These are phyloP conservation scores for Nothocercus julius DNA, from an alignment of 2,113 vertebrate genomes.

Conservation along the genomic window DNA sequence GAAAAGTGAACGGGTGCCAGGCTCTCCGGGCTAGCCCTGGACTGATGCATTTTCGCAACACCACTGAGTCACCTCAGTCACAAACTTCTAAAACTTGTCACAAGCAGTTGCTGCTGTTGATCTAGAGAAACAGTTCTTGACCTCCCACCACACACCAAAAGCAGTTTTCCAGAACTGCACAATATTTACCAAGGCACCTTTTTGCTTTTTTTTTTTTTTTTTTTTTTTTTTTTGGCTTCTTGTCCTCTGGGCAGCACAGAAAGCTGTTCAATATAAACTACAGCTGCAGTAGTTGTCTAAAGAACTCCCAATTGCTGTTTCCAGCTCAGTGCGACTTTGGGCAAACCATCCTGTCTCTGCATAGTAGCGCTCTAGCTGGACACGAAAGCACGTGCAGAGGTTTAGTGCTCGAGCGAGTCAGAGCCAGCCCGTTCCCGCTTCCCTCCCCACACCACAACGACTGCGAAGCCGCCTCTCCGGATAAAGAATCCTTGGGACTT, in stretches of 20 bases:
- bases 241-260: neutral
- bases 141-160: neutral
- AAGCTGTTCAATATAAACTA: neutral
- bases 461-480: neutral
- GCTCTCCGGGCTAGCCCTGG: neutral
- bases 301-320: neutral
- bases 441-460: rapidly evolving
- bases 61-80: neutral
- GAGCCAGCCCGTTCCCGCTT: neutral
- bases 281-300: neutral
- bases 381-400: neutral
- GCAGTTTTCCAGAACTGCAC: neutral
- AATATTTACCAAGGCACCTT: neutral
- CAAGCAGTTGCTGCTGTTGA: neutral
- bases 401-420: neutral
- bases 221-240: neutral
- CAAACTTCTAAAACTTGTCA: neutral
- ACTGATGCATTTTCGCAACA: neutral
- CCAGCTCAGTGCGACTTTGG: neutral
- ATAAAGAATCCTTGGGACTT: neutral
- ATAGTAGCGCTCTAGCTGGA: neutral
- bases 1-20: neutral
- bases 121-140: neutral
- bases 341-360: neutral
- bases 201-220: neutral